Evolutionary conservation across 1,140 invertebrate genomes (phyloP).

Genomic region (Aethina tumida): DNA sequence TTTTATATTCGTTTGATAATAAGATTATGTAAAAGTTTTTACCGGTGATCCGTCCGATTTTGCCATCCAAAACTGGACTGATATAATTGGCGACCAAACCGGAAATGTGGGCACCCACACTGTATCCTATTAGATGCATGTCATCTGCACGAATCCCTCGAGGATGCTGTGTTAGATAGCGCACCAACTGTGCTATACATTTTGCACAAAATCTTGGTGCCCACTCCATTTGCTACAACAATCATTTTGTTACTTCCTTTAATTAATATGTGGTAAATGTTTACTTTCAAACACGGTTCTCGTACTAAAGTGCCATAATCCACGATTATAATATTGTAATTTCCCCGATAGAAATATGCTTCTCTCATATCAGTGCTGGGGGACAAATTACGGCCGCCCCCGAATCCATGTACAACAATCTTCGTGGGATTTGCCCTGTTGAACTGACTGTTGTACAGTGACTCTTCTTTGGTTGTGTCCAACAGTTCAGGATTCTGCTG

Average conservation of each 20-base stretch:
- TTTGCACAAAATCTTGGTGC: slow-evolving; percentile 66
- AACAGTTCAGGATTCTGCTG: slow-evolving; percentile 61
- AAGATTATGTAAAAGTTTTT: slow-evolving; percentile 5
- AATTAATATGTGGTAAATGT: too few species aligned
- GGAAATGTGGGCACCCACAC: slow-evolving; percentile 76
- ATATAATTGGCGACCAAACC: slow-evolving; percentile 71
- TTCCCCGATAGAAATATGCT: slow-evolving; percentile 67
- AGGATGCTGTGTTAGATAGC: slow-evolving; percentile 67
- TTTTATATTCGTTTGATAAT: background rate
- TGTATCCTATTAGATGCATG: slow-evolving; percentile 74
- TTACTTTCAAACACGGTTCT: slow-evolving; percentile 62
- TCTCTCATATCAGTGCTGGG: slow-evolving; percentile 72
- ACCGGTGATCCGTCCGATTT: slow-evolving; percentile 73
- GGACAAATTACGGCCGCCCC: slow-evolving; percentile 63
- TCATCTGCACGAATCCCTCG: slow-evolving; percentile 59
- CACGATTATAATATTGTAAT: slow-evolving; percentile 82
- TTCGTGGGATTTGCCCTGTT: slow-evolving; percentile 65
- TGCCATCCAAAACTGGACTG: slow-evolving; percentile 44
- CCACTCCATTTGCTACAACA: slow-evolving; percentile 61
- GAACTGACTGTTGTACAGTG: slow-evolving; percentile 59
- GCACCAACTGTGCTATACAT: slow-evolving; percentile 71
- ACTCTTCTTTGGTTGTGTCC: slow-evolving; percentile 55
- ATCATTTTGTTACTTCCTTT: too few species aligned
- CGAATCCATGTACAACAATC: slow-evolving; percentile 74
- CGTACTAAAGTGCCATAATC: slow-evolving; percentile 71